phyloP scores from a whole-genome alignment of 35 echinoderm and acorn worm genomes.

The Acanthaster planci region DNA sequence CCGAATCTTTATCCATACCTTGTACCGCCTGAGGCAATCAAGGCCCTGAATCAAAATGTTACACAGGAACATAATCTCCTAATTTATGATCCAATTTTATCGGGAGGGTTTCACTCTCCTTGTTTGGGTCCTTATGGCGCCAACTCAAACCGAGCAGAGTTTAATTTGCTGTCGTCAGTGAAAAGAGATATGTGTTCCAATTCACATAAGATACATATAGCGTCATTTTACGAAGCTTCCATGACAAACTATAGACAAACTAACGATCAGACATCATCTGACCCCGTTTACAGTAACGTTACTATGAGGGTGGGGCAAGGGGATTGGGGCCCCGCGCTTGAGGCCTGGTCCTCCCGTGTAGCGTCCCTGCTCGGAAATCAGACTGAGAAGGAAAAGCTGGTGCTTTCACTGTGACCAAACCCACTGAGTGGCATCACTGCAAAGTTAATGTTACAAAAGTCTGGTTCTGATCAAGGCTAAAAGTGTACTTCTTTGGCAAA shows the following conservation, averaged over 20 bases:
- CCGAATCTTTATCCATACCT: neutral
- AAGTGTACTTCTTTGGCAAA: too few relatives aligned
- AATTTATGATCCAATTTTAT: conserved; percentile 28
- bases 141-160: neutral
- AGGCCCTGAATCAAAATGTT: neutral
- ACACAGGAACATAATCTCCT: neutral
- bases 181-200: neutral
- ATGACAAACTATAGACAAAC: neutral
- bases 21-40: neutral
- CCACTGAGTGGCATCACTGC: too few relatives aligned
- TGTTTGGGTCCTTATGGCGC: neutral
- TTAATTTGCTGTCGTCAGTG: neutral
- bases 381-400: too few relatives aligned
- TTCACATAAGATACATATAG: neutral
- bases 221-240: neutral
- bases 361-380: too few relatives aligned
- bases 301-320: too few relatives aligned
- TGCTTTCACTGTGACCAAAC: too few relatives aligned
- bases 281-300: too few relatives aligned
- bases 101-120: neutral
- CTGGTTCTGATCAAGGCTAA: too few relatives aligned
- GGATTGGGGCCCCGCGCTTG: too few relatives aligned
- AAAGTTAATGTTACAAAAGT: too few relatives aligned
- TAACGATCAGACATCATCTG: neutral
- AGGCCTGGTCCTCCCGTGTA: too few relatives aligned